Percentiles rank a stretch among this genome's conserved stretches.
Evolutionary conservation across 2,888 invertebrate genomes (phyloP).

Genomic region (Patella ulyssiponensis): DNA sequence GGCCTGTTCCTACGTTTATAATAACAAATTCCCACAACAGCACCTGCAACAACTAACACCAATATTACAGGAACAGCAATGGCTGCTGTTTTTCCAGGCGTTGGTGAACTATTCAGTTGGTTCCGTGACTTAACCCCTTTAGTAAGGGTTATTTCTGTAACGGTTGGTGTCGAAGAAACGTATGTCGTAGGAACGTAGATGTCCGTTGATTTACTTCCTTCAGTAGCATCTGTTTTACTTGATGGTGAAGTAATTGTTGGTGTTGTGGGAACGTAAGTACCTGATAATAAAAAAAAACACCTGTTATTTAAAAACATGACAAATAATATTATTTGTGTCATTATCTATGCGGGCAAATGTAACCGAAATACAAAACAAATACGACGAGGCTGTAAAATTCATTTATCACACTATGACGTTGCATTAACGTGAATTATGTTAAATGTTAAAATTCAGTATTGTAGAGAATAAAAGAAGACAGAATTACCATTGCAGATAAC

Average conservation of each 20-base stretch:
- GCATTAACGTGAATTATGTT: too few species aligned
- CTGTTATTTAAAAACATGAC: too few species aligned
- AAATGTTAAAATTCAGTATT: too few species aligned
- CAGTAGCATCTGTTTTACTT: background rate
- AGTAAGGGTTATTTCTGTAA: background rate
- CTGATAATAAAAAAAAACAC: background rate
- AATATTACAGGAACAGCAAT: conserved; percentile 52
- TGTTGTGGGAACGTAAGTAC: background rate
- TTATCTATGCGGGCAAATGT: too few species aligned
- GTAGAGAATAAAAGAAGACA: too few species aligned
- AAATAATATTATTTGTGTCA: too few species aligned
- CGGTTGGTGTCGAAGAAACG: too few species aligned
- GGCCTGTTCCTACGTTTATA: conserved; percentile 6
- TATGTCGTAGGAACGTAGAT: too few species aligned
- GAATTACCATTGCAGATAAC: conserved; percentile 40
- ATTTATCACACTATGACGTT: too few species aligned
- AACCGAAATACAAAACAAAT: too few species aligned
- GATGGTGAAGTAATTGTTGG: background rate
- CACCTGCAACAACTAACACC: conserved; percentile 39
- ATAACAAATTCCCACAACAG: conserved; percentile 43
- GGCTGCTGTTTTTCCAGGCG: conserved; percentile 22
- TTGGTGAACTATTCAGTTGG: background rate
- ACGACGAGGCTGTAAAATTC: too few species aligned
- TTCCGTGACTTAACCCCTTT: background rate
- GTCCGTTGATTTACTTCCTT: too few species aligned